Evolutionary conservation across 2,888 invertebrate genomes (phyloP), one percentile per base, ranked within the genome.

Genomic region (Acleris laterana): DNA sequence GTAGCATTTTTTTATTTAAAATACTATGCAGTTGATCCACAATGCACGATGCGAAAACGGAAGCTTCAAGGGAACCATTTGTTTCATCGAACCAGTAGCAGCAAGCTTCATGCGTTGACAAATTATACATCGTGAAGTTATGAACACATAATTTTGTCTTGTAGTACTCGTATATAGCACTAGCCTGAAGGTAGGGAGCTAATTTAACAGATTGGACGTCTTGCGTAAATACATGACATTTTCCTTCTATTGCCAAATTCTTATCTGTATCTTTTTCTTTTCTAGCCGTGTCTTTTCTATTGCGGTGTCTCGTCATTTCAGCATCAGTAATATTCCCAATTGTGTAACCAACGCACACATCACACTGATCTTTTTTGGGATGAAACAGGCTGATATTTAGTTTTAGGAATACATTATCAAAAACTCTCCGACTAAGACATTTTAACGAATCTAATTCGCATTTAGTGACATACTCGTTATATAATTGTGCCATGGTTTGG

Each of bases 141-240:
- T 52, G 52, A 28, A 16, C 7, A 28, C n/a, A 28, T 28, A 52
- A 28, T 52, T 52, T 52, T 28, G 52, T 52, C n/a, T 52, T 52
- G 28, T n/a, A 52, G 17, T 52, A 20, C 1, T 20, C n/a, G n/a
- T n/a, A 52, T 32, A 52, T 28, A n/a, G 52, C 52, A 28, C 28
- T 28, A 6, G 52, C 52, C 25, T 16, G 25, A 28, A 28, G 28
- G 17, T 52, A 28, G 28, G 70, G 64, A 44, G 60, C 68, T 19
- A 68, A 63, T 48, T 66, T 63, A 1, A 68, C 70, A 17, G 68
- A 25, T 61, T 70, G 44, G 32, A 70, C 44, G 46, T 70, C 70
- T 66, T 68, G 68, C 4, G 70, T 62, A 13, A 69, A 59, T 17
- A 69, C 25, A 28, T 66, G 68, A 22, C 28, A 61, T 28, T 70